Conservation (phyloP, 2,113 vertebrate genomes). For the Lanius collurio region DNA sequence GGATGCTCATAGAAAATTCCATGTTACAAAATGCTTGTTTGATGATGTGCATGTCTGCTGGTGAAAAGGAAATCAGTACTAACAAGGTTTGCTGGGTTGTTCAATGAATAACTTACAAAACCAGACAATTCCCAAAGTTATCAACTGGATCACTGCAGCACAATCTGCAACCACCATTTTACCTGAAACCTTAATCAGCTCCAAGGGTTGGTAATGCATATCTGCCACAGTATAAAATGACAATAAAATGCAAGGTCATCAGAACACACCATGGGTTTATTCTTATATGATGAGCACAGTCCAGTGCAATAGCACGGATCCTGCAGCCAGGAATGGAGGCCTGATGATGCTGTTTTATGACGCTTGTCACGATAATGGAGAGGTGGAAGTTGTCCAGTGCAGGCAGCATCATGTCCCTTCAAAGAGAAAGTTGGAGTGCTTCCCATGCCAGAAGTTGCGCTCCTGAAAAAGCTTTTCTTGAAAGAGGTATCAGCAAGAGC, state of each 20-base stretch:
- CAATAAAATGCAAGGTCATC: not conserved
- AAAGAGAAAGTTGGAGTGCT: not conserved
- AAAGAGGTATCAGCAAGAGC: not conserved
- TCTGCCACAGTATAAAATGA: not conserved
- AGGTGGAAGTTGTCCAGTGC: not conserved
- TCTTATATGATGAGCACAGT: not conserved
- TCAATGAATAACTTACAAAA: not conserved
- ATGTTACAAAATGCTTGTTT: not conserved
- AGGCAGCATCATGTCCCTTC: not conserved
- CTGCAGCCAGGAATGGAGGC: not conserved
- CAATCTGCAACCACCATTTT: not conserved
- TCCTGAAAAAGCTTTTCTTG: not conserved
- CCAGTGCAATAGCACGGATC: not conserved
- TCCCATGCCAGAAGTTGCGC: accelerated
- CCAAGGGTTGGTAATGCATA: not conserved
- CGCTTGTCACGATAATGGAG: not conserved
- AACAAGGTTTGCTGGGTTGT: not conserved
- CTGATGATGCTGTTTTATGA: not conserved
- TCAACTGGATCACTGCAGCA: not conserved
- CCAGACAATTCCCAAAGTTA: constrained; percentile 24
- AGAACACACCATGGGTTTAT: not conserved
- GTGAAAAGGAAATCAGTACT: constrained; percentile 1
- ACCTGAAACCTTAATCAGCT: not conserved
- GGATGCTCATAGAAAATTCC: not conserved
- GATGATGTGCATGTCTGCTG: not conserved